Conservation (phyloP, 1,140 invertebrate genomes). For the Orius insidiosus region DNA sequence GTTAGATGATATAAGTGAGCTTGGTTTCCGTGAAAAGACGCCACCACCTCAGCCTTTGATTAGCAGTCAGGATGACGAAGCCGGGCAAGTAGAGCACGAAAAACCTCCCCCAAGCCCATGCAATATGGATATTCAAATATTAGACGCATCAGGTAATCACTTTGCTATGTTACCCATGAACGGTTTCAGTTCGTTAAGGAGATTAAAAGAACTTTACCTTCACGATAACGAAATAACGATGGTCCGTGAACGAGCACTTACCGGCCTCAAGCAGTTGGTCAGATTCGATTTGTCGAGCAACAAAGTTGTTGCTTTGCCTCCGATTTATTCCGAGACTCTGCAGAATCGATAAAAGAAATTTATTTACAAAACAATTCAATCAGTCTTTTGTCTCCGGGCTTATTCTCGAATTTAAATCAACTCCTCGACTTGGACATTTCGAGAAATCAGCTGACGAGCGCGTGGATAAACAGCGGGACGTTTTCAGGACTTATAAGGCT, state of each 20-base stretch:
- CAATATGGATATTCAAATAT: constrained; percentile 55
- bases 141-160: constrained; percentile 73
- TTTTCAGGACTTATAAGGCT: constrained; percentile 74
- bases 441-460: constrained; percentile 65
- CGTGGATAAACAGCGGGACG: constrained; percentile 62
- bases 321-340: constrained; percentile 59
- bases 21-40: constrained; percentile 46
- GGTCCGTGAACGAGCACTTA: constrained; percentile 62
- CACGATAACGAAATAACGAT: constrained; percentile 72
- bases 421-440: constrained; percentile 73
- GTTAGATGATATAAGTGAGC: constrained; percentile 62
- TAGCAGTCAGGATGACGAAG: constrained; percentile 22
- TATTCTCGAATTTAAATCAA: constrained; percentile 69
- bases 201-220: constrained; percentile 56
- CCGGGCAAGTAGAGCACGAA: constrained; percentile 17
- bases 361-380: constrained; percentile 79
- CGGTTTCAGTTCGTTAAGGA: constrained; percentile 56
- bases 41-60: constrained; percentile 27
- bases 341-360: constrained; percentile 63
- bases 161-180: constrained; percentile 60
- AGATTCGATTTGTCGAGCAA: constrained; percentile 73
- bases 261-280: constrained; percentile 56
- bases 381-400: constrained; percentile 54
- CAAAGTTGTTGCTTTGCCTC: constrained; percentile 71
- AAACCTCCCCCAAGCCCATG: constrained; percentile 34